A percentile compares a stretch with the other conserved stretches of the same genome.
phyloP scores from a whole-genome alignment of 2,888 invertebrate species.

The Lasioglossum lativentre region DNA sequence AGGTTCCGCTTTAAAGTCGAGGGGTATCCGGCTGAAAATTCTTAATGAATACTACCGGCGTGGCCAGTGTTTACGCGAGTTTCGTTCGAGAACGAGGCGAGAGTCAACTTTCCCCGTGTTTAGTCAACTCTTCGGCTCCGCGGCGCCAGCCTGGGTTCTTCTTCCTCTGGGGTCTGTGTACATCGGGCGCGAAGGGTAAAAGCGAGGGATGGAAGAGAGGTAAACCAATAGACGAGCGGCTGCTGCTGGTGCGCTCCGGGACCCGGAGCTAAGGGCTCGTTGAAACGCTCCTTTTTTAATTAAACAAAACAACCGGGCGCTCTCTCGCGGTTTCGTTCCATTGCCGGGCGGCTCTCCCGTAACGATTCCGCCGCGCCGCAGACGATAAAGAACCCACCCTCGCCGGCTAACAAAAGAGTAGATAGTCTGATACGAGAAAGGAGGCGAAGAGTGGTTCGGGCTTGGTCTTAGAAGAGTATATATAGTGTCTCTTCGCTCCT shows the following conservation, averaged over 20 bases:
- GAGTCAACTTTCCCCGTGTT: conserved; percentile 66
- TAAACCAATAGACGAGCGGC: conserved; percentile 69
- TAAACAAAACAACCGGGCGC: conserved; percentile 68
- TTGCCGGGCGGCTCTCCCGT: not conserved
- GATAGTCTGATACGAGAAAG: conserved; percentile 4
- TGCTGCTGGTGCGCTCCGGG: conserved; percentile 13
- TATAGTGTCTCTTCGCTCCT: not conserved
- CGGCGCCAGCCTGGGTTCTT: conserved; percentile 51
- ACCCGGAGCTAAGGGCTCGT: conserved; percentile 26
- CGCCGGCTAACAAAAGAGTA: not conserved
- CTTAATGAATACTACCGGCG: conserved; percentile 36
- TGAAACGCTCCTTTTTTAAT: conserved; percentile 64
- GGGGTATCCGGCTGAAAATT: conserved; percentile 36
- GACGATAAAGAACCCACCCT: conserved; percentile 4
- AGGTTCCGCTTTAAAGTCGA: conserved; percentile 29
- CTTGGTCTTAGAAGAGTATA: not conserved
- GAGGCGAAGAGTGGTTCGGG: not conserved
- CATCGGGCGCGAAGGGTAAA: conserved; percentile 52
- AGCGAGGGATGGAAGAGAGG: conserved; percentile 61
- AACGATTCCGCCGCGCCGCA: conserved; percentile 5
- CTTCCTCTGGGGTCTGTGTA: conserved; percentile 51
- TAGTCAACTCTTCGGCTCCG: conserved; percentile 63
- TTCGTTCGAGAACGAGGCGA: conserved; percentile 45
- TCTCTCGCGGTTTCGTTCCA: conserved; percentile 56
- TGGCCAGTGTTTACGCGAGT: conserved; percentile 44